These are phyloP conservation scores for Muricea muricata DNA, from an alignment of 92 coral and sea anemone species.

Conservation along the genomic window DNA sequence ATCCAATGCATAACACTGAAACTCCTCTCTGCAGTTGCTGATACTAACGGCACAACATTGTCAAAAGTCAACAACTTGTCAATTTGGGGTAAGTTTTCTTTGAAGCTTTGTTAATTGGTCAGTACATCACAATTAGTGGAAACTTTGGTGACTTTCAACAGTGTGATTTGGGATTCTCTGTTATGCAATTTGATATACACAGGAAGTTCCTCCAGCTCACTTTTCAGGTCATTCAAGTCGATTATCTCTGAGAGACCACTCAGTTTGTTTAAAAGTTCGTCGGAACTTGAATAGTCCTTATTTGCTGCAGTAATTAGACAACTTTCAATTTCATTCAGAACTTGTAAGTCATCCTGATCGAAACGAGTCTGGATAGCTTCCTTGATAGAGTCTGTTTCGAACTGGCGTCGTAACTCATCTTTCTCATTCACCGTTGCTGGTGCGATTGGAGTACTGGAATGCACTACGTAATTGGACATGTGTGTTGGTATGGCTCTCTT, in stretches of 20 bases:
- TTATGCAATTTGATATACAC: slow-evolving; percentile 3
- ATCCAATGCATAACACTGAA: too few relatives aligned
- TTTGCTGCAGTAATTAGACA: slow-evolving; percentile 1
- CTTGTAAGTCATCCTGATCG: slow-evolving; percentile 13
- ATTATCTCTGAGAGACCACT: slow-evolving; percentile 6
- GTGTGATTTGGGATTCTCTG: slow-evolving; percentile 4
- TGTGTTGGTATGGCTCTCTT: slow-evolving; percentile 21
- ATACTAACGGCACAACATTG: too few relatives aligned
- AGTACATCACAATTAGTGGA: slow-evolving; percentile 18
- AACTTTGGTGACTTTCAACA: slow-evolving; percentile 36
- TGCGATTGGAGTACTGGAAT: slow-evolving; percentile 20
- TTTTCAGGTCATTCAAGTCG: slow-evolving; percentile 6
- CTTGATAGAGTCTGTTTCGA: slow-evolving; percentile 22
- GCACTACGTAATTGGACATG: slow-evolving; percentile 23
- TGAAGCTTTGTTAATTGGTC: slow-evolving; percentile 24
- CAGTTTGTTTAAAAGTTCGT: not conserved
- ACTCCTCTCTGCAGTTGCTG: too few relatives aligned
- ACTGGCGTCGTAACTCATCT: slow-evolving; percentile 23
- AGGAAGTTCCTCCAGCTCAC: slow-evolving; percentile 21
- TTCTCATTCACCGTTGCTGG: slow-evolving; percentile 31
- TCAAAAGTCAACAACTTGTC: slow-evolving; percentile 13
- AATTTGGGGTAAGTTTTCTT: slow-evolving; percentile 26
- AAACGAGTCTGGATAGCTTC: slow-evolving; percentile 34
- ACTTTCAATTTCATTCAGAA: slow-evolving; percentile 27
- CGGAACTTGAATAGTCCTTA: slow-evolving; percentile 6